phyloP scores from a whole-genome alignment of 2,888 invertebrate species.

The Drosophila barbarae region DNA sequence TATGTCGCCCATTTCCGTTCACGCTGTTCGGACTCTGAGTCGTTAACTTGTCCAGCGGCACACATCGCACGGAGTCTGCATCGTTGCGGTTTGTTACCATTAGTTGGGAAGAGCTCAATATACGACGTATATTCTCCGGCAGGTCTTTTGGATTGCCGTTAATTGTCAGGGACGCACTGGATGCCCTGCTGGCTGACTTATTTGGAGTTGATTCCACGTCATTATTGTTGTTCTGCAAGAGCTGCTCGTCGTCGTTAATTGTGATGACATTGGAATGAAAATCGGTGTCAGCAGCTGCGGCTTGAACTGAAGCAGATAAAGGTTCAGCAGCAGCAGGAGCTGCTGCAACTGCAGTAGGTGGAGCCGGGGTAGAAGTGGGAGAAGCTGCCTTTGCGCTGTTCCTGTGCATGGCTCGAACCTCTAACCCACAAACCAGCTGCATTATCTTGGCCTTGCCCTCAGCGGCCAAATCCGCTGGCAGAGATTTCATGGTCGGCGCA shows the following conservation, averaged over 20 bases:
- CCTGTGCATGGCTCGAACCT: conserved; percentile 58
- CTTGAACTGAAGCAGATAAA: background rate
- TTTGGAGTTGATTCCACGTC: background rate
- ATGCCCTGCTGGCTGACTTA: background rate
- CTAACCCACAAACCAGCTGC: conserved; percentile 73
- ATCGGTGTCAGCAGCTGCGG: background rate
- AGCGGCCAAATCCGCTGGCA: conserved; percentile 71
- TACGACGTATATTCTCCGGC: conserved; percentile 29
- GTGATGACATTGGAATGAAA: conserved; percentile 9
- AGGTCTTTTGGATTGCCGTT: conserved; percentile 38
- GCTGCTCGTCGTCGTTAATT: conserved; percentile 12
- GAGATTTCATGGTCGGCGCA: conserved; percentile 67
- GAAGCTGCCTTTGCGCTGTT: background rate
- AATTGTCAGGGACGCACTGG: background rate
- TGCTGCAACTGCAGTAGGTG: too few species aligned
- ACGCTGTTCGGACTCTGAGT: conserved; percentile 1
- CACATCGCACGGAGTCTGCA: conserved; percentile 45
- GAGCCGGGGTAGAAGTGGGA: background rate
- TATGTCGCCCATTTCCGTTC: conserved; percentile 9
- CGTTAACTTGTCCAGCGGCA: conserved; percentile 52
- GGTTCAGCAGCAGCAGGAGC: background rate
- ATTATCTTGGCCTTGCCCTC: conserved; percentile 75
- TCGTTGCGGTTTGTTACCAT: conserved; percentile 34
- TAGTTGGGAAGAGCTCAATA: conserved; percentile 23
- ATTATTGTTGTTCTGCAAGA: conserved; percentile 2